These are phyloP conservation scores for Tinea semifulvella DNA, from an alignment of 2,888 invertebrate species.

Conservation along the genomic window DNA sequence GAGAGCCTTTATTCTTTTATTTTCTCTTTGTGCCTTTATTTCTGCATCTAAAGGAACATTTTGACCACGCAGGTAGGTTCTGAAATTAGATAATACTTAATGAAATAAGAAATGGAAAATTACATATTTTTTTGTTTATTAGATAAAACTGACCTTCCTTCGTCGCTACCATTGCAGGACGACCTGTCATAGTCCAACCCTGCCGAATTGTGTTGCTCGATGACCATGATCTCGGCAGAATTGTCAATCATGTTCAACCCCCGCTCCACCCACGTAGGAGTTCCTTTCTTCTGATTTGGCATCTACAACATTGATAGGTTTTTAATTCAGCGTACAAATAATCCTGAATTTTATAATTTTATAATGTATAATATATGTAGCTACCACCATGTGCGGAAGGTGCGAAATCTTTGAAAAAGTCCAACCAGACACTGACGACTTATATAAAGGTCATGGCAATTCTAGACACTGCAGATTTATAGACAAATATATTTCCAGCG, in stretches of 20 bases:
- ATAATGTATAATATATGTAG: too few relatives aligned
- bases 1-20: conserved; percentile 81
- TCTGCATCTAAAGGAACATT: conserved; percentile 84
- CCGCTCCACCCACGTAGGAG: conserved; percentile 66
- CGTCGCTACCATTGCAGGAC: conserved; percentile 56
- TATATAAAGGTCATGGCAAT: too few relatives aligned
- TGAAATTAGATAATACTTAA: conserved; percentile 26
- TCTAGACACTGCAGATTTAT: too few relatives aligned
- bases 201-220: conserved; percentile 62
- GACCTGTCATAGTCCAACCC: conserved; percentile 53
- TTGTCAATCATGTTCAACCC: conserved; percentile 63
- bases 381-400: too few relatives aligned
- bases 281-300: conserved; percentile 58
- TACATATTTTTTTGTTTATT: not conserved
- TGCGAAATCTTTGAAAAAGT: too few relatives aligned
- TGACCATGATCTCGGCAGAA: conserved; percentile 62
- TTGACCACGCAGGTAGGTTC: conserved; percentile 83
- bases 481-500: too few relatives aligned
- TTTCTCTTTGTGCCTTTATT: conserved; percentile 82
- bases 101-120: not conserved
- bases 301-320: conserved; percentile 40
- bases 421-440: too few relatives aligned
- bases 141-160: conserved; percentile 40
- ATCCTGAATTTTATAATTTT: not conserved
- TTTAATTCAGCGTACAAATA: too few relatives aligned